Conservation (phyloP, 2,113 vertebrate species). For the Silurus meridionalis region DNA sequence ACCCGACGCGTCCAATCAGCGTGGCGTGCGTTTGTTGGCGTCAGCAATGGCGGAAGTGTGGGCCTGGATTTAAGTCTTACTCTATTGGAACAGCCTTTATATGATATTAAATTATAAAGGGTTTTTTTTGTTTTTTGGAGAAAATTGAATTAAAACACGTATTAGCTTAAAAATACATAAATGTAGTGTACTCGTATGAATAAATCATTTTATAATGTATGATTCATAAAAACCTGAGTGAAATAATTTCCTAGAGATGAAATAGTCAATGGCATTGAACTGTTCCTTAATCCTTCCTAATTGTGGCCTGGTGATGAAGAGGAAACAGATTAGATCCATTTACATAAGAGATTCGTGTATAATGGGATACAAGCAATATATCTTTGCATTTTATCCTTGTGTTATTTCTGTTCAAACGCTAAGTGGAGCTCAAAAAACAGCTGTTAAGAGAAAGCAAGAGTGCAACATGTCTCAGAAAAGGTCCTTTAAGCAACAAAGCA, state of each 20-base stretch:
- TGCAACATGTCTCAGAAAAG: too few species aligned
- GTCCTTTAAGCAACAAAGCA: too few species aligned
- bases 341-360: neutral
- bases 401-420: neutral
- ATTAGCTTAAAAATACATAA: too few species aligned
- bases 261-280: neutral
- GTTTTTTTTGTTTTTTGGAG: neutral
- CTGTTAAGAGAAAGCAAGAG: too few species aligned
- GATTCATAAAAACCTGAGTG: too few species aligned
- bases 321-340: neutral
- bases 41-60: neutral
- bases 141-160: too few species aligned
- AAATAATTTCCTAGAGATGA: neutral
- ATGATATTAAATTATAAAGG: neutral
- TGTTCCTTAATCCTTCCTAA: neutral
- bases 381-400: neutral
- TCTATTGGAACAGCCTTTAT: neutral
- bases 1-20: conserved; percentile 35
- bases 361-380: neutral
- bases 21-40: conserved; percentile 34
- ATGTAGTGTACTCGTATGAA: too few species aligned
- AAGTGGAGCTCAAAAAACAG: neutral
- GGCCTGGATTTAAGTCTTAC: too few species aligned
- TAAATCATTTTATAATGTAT: neutral
- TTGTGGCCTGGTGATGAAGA: neutral